Evolutionary conservation across 2,888 invertebrate genomes (phyloP).

Genomic region (Notodonta dromedarius): DNA sequence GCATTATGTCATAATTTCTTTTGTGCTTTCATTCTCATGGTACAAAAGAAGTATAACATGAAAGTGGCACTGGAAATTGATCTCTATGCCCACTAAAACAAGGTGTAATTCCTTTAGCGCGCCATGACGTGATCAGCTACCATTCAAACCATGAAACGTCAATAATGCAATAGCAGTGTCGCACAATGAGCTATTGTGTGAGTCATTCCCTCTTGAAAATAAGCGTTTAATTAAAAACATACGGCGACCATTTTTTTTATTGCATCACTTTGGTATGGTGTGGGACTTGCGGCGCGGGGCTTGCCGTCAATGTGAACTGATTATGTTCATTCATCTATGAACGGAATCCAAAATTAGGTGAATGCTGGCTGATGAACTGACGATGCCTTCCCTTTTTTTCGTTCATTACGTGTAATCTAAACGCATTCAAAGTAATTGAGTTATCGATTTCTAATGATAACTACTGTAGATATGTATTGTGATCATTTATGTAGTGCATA

Average conservation of each 20-base stretch:
- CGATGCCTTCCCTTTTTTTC: slow-evolving; percentile 36
- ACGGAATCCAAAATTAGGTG: slow-evolving; percentile 44
- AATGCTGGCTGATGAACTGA: slow-evolving; percentile 57
- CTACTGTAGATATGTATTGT: slow-evolving; percentile 13
- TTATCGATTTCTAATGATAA: slow-evolving; percentile 17
- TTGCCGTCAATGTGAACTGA: slow-evolving; percentile 48
- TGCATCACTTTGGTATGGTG: slow-evolving; percentile 38
- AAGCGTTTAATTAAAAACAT: slow-evolving; percentile 63
- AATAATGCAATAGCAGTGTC: slow-evolving; percentile 54
- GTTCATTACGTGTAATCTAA: slow-evolving; percentile 31
- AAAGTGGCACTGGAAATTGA: slow-evolving; percentile 7
- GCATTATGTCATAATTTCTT: slow-evolving; percentile 46
- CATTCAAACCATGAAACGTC: slow-evolving; percentile 49
- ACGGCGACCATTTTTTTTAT: slow-evolving; percentile 46
- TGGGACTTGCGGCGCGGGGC: slow-evolving; percentile 30
- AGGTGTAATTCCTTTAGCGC: slow-evolving; percentile 16
- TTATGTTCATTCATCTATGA: slow-evolving; percentile 54
- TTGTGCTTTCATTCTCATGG: slow-evolving; percentile 34
- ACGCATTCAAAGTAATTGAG: slow-evolving; percentile 18
- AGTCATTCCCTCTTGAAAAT: slow-evolving; percentile 56
- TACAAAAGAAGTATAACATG: slow-evolving; percentile 28
- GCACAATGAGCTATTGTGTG: slow-evolving; percentile 62
- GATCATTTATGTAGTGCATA: slow-evolving; percentile 6
- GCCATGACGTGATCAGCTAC: slow-evolving; percentile 27
- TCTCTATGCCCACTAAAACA: neutral